Evolutionary conservation across 2,888 invertebrate species (phyloP).

Genomic region (Rhyacophila evoluta): DNA sequence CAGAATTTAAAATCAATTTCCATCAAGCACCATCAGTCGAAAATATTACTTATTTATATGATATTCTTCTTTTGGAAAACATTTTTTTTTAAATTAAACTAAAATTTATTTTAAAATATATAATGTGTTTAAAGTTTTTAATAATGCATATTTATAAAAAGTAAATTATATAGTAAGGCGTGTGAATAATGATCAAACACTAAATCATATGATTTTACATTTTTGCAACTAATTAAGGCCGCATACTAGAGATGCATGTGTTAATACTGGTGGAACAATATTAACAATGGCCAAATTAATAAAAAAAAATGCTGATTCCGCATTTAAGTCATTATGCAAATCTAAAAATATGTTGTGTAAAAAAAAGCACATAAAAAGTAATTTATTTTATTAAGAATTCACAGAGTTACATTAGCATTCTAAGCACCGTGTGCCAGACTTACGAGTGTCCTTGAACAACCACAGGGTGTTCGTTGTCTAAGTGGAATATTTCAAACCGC

Average conservation of each 20-base stretch:
- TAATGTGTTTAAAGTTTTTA: too few species aligned
- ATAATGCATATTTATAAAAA: too few species aligned
- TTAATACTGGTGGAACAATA: too few species aligned
- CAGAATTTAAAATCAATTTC: too few species aligned
- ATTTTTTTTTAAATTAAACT: background rate
- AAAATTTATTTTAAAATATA: too few species aligned
- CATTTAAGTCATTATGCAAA: conserved; percentile 9
- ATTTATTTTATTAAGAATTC: conserved; percentile 13
- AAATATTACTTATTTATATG: too few species aligned
- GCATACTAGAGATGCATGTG: too few species aligned
- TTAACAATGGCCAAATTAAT: background rate
- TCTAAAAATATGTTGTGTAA: background rate
- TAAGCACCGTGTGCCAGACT: conserved; percentile 9
- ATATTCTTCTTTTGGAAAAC: background rate
- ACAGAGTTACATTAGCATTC: conserved; percentile 4
- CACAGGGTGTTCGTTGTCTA: background rate
- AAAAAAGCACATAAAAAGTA: background rate
- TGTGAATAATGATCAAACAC: too few species aligned
- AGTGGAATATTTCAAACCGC: conserved; percentile 10
- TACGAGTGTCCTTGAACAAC: conserved; percentile 9
- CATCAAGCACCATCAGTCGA: too few species aligned
- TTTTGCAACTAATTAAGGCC: too few species aligned
- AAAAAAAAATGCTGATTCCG: background rate
- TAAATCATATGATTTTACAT: too few species aligned
- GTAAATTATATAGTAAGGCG: too few species aligned